Base-by-base conservation (phyloP, 2,113 vertebrate genomes). In the Perca schrenkii region DNA sequence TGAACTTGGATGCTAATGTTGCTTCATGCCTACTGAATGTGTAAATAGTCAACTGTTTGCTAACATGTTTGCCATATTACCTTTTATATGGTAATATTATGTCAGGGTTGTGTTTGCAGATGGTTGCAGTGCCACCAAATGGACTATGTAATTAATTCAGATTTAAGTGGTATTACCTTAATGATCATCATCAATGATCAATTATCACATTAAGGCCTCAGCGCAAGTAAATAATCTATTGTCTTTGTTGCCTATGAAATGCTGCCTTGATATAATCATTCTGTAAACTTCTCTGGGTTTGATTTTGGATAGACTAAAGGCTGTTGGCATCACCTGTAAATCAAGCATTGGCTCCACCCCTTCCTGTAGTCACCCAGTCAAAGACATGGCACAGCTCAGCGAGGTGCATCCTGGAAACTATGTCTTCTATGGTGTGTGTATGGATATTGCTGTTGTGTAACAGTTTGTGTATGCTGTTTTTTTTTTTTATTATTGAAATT, bases 341-440 rank as follows among this genome's bases (percentile, higher is more conserved):
- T 96, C 95, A 84, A 96, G 95, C 93, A 96, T 97, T 16, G 97
- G 97, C 66, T 97, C 97, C 89, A 97, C 97, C 0, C 97, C 97
- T 0, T 96, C 97, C 78, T 97, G 96, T 61, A 97, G 95, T 88
- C 95, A 95, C 46, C 96, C 96, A 0, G 92, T 97, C 52, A 77
- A 92, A 6, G 95, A 96, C 90, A 97, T 97, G 96, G 86, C 84
- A 4, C 78, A 86, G 43, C 95, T 97, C 72, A 96, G 93, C 12
- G 96, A 97, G 88, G 89, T 97, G 61, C 97, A 97, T 85, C 97
- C 97, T 6, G 96, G 96, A 80, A 97, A 97, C 89, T 97, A 96
- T 8, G 71, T 94, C 15, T 97, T 97, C 89, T 97, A 96, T 0
- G 96, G 96, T 97, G 80, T 63, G 6, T 7, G 8, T 11, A 88